Base-by-base conservation (phyloP, 2,113 vertebrate species). In the Carassius carassius region DNA sequence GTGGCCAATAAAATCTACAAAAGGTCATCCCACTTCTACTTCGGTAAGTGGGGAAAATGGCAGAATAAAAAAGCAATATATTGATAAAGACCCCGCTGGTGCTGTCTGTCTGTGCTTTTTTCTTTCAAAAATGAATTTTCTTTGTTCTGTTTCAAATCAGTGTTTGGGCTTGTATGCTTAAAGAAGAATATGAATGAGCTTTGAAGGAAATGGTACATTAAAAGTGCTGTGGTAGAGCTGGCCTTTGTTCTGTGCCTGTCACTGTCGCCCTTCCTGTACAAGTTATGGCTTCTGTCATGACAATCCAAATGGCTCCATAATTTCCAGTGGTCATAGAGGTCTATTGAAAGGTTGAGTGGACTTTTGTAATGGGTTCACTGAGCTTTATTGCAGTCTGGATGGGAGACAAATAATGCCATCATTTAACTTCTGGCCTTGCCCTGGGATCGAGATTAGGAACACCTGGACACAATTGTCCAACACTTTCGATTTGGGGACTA, bases 1-100 rank as follows among this genome's bases (percentile, higher is more conserved):
- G 51, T 77, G 81, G 51, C 80, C 91, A 91, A 87, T 89, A 87
- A 37, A 91, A 91, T 49, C 88, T 84, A 86, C 85, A 72, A 89
- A 91, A 85, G 90, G 92, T 84, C 84, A 63, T 87, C 80, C 78
- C 63, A 67, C 62, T 79, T 89, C 84, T 70, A 76, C 77, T 78
- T 65, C 3, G 84, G 88, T 87, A 44, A 89, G 86, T 87, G 51
- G 63, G 56, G 16, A 14, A 60, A 77, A 81, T 12, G 7, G 62
- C 37, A 41, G 32, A 82, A 54, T 19, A 51, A 35, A 58, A 65
- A 49, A 67, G 60, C 58, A 47, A 23, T 62, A 62, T 63, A 77
- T 56, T 58, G 54, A 41, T n/a, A 56, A 16, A 41, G 47, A 37
- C n/a, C 58, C 19, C 5, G 76, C 76, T 81, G 81, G 25, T 51